phyloP scores from a whole-genome alignment of 2,888 invertebrate species.

The Linnaemya vulpina region DNA sequence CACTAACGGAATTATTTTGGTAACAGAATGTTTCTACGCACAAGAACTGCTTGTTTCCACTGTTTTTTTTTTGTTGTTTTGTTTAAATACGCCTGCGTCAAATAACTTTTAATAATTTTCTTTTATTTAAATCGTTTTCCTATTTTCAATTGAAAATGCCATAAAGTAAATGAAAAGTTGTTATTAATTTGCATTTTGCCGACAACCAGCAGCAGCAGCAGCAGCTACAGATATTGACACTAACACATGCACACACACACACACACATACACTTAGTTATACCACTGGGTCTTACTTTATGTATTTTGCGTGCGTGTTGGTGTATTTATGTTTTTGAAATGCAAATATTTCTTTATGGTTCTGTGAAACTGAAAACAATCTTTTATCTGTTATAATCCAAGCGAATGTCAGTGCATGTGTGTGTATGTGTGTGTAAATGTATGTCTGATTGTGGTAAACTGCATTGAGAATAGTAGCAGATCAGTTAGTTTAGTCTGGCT shows the following conservation, averaged over 20 bases:
- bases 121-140: conserved; percentile 9
- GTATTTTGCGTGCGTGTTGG: conserved; percentile 16
- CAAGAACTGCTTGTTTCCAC: no score
- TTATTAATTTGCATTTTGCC: conserved; percentile 27
- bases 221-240: conserved; percentile 12
- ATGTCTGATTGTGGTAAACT: conserved; percentile 31
- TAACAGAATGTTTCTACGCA: no score
- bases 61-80: background rate
- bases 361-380: conserved; percentile 1
- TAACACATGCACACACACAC: conserved; percentile 6
- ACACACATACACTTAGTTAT: conserved; percentile 22
- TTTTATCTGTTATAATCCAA: conserved; percentile 26
- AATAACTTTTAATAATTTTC: conserved; percentile 3
- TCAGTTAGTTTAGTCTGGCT: conserved; percentile 49
- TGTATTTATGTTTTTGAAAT: conserved; percentile 47
- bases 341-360: conserved; percentile 42
- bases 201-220: conserved; percentile 1
- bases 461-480: conserved; percentile 53
- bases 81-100: background rate
- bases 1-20: no score
- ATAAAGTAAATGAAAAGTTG: conserved; percentile 28
- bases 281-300: conserved; percentile 23
- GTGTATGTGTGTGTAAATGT: background rate
- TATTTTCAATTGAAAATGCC: conserved; percentile 29
- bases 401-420: background rate